Conservation (phyloP, 1,140 invertebrate genomes). For the Drosophila melanica region DNA sequence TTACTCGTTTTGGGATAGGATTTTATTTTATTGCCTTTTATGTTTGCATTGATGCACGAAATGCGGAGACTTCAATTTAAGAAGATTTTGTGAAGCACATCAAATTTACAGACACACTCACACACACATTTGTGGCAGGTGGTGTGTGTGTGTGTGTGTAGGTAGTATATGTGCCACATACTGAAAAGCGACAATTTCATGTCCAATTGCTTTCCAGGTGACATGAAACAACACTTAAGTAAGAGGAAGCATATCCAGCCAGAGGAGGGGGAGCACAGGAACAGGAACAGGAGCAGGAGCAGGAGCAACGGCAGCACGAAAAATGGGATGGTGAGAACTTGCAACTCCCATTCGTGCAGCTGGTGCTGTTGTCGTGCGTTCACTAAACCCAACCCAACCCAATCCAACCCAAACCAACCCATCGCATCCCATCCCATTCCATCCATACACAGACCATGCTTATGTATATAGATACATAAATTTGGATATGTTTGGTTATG, state of each 20-base stretch:
- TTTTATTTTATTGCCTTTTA: conserved; percentile 72
- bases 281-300: conserved; percentile 3
- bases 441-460: conserved; percentile 20
- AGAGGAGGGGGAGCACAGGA: conserved; percentile 8
- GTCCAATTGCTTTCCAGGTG: conserved; percentile 84
- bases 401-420: conserved; percentile 11
- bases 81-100: conserved; percentile 59
- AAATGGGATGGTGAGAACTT: conserved; percentile 35
- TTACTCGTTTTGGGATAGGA: conserved; percentile 56
- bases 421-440: background rate
- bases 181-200: conserved; percentile 83
- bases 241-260: conserved; percentile 58
- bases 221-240: conserved; percentile 84
- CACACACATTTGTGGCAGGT: conserved; percentile 1
- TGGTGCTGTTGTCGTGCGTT: conserved; percentile 42
- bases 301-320: background rate
- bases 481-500: background rate
- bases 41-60: conserved; percentile 43
- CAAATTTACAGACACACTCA: conserved; percentile 20
- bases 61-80: conserved; percentile 64
- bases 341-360: conserved; percentile 62
- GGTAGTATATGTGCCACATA: conserved; percentile 59
- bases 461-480: conserved; percentile 20
- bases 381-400: conserved; percentile 1
- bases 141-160: conserved; percentile 8